These are phyloP conservation scores for Steinernema carpocapsae DNA, from an alignment of 2,888 invertebrate genomes.

Conservation along the genomic window DNA sequence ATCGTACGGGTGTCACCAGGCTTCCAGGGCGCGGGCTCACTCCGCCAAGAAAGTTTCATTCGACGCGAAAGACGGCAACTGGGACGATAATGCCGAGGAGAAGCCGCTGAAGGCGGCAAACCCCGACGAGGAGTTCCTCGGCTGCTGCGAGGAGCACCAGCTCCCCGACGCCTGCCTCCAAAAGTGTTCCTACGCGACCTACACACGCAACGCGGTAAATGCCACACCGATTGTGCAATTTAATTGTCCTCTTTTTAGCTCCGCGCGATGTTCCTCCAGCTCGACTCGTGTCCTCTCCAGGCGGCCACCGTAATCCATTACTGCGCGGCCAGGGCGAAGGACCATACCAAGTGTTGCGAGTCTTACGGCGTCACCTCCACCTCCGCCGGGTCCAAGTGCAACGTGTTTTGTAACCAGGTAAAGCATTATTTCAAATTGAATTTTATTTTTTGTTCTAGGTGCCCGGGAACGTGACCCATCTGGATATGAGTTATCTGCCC, in stretches of 20 bases:
- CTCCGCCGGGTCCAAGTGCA: slow-evolving; percentile 19
- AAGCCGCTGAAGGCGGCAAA: not conserved
- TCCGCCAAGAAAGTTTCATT: slow-evolving; percentile 25
- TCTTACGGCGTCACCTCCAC: slow-evolving; percentile 9
- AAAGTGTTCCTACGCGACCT: slow-evolving; percentile 31
- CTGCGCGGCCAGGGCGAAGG: slow-evolving; percentile 27
- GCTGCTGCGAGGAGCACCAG: slow-evolving; percentile 27
- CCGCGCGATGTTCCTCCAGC: slow-evolving; percentile 18
- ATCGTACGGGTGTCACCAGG: slow-evolving; percentile 14
- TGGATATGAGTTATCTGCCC: slow-evolving; percentile 61
- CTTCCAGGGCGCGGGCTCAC: not conserved
- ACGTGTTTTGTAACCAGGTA: slow-evolving; percentile 30
- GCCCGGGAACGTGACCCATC: slow-evolving; percentile 41
- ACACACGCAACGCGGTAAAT: slow-evolving; percentile 17
- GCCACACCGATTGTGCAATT: not conserved
- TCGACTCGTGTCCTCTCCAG: slow-evolving; percentile 28
- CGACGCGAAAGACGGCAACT: not conserved
- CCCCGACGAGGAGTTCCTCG: slow-evolving; percentile 31
- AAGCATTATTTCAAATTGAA: not conserved
- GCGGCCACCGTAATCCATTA: slow-evolving; percentile 30
- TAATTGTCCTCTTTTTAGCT: slow-evolving; percentile 2
- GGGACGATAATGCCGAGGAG: not conserved
- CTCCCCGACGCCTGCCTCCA: slow-evolving; percentile 21
- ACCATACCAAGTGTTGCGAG: slow-evolving; percentile 16
- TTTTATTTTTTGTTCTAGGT: not conserved